These are phyloP conservation scores for Smittia aterrima DNA, from an alignment of 2,888 invertebrate genomes.

Conservation along the genomic window DNA sequence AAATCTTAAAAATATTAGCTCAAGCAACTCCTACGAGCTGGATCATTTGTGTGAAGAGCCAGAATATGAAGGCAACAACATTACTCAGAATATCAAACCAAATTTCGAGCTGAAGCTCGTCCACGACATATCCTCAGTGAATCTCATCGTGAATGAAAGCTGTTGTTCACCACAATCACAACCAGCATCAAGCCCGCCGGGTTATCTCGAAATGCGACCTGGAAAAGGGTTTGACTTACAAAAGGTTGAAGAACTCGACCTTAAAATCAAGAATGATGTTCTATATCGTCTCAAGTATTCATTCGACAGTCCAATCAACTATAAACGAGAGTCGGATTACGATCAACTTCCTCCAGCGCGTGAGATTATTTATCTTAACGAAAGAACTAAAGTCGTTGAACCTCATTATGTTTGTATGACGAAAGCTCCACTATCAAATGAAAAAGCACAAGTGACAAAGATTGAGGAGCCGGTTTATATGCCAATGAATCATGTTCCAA, in stretches of 20 bases:
- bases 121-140: constrained; percentile 46
- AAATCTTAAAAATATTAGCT: not conserved
- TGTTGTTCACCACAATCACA: not conserved
- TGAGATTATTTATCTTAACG: not conserved
- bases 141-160: constrained; percentile 48
- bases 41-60: constrained; percentile 7
- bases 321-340: constrained; percentile 31
- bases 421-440: not conserved
- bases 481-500: not conserved
- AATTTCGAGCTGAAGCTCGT: constrained; percentile 48
- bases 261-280: constrained; percentile 14
- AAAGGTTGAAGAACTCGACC: constrained; percentile 29
- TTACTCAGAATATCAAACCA: constrained; percentile 50
- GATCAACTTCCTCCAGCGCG: not conserved
- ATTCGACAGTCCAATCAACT: constrained; percentile 34
- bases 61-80: constrained; percentile 45
- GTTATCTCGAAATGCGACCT: constrained; percentile 34
- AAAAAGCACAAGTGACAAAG: not conserved
- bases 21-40: constrained; percentile 30
- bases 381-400: not conserved
- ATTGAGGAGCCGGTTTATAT: not conserved
- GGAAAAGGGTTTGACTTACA: constrained; percentile 11
- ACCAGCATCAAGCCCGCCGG: constrained; percentile 7
- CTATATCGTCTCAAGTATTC: constrained; percentile 25
- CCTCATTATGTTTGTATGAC: constrained; percentile 26